Percentiles rank a stretch among this genome's conserved stretches.
phyloP scores from a whole-genome alignment of 2,888 invertebrate species.

The Drosophila paramelanica region DNA sequence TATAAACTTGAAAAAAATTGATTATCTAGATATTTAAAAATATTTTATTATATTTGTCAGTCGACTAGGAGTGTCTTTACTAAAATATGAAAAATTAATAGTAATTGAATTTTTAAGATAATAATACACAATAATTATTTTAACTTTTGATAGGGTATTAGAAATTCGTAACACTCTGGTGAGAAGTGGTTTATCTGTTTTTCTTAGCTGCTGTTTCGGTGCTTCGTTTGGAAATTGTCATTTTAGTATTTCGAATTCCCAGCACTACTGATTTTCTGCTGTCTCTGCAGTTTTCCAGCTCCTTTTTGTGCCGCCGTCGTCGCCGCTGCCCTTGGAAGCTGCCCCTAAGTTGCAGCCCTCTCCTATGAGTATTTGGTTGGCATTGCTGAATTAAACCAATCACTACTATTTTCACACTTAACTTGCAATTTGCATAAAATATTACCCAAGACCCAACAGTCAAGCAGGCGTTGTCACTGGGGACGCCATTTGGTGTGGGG shows the following conservation, averaged over 20 bases:
- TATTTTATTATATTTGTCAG: no score
- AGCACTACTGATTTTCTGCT: constrained; percentile 75
- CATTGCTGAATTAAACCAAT: constrained; percentile 84
- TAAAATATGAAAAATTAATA: no score
- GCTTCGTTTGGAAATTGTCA: constrained; percentile 73
- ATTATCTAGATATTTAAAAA: no score
- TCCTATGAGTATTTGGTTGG: constrained; percentile 65
- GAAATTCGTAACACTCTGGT: background rate
- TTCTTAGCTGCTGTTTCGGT: constrained; percentile 56
- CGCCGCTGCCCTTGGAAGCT: background rate
- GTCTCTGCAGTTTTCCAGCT: constrained; percentile 55
- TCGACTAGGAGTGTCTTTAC: no score
- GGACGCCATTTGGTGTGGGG: constrained; percentile 21
- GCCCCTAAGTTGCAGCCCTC: constrained; percentile 13
- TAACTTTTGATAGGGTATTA: constrained; percentile 18
- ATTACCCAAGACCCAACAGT: constrained; percentile 81
- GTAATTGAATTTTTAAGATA: no score
- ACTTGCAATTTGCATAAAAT: constrained; percentile 84
- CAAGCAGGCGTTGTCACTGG: constrained; percentile 61
- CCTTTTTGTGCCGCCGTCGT: constrained; percentile 4
- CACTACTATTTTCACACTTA: constrained; percentile 84
- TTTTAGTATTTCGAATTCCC: constrained; percentile 74
- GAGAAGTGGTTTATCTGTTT: constrained; percentile 29
- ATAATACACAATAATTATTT: no score
- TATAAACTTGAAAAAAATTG: no score